Evolutionary conservation across 2,888 invertebrate genomes (phyloP).

Genomic region (Trissolcus brochymenae): DNA sequence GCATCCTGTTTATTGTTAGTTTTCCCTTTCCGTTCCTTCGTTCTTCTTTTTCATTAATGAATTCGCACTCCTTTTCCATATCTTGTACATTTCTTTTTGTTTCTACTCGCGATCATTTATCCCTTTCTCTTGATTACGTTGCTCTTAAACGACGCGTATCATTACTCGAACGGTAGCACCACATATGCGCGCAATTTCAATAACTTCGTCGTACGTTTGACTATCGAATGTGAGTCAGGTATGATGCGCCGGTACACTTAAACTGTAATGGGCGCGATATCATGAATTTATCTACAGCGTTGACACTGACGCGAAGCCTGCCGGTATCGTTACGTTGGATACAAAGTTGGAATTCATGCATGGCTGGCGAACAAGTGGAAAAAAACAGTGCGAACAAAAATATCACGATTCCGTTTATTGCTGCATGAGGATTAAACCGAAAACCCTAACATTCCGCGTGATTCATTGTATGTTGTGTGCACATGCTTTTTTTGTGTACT

Average conservation of each 20-base stretch:
- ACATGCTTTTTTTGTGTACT: too few species aligned
- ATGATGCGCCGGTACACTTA: slow-evolving; percentile 30
- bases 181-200: slow-evolving; percentile 35
- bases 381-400: slow-evolving; percentile 25
- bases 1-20: slow-evolving; percentile 74
- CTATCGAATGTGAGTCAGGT: slow-evolving; percentile 20
- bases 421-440: slow-evolving; percentile 8
- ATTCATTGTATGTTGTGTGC: slow-evolving; percentile 25
- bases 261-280: slow-evolving; percentile 39
- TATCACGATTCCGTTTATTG: slow-evolving; percentile 26
- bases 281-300: slow-evolving; percentile 35
- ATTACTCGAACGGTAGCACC: slow-evolving; percentile 41
- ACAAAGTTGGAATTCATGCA: slow-evolving; percentile 42
- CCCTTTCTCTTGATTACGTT: slow-evolving; percentile 6
- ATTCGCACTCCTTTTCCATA: slow-evolving; percentile 22
- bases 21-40: slow-evolving; percentile 21
- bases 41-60: slow-evolving; percentile 4
- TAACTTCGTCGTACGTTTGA: slow-evolving; percentile 16
- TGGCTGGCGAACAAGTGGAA: slow-evolving; percentile 22
- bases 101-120: neutral
- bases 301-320: slow-evolving; percentile 34
- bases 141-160: slow-evolving; percentile 31
- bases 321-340: slow-evolving; percentile 14
- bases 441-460: slow-evolving; percentile 24
- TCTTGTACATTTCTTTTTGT: neutral